These are phyloP conservation scores for Anticlea derivata DNA, from an alignment of 2,888 invertebrate genomes.

Conservation along the genomic window DNA sequence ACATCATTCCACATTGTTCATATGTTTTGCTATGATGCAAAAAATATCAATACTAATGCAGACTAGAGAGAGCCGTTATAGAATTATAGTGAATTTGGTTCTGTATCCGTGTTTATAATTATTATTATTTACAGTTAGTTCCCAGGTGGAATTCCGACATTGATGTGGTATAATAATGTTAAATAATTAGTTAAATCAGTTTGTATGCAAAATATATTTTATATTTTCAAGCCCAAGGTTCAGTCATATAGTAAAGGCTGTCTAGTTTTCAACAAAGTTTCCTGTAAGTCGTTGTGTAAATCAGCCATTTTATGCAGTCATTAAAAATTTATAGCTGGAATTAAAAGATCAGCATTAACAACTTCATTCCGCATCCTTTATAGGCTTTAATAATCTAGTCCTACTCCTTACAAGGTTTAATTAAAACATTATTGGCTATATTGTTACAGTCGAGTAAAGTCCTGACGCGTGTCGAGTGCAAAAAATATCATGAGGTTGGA, in stretches of 20 bases:
- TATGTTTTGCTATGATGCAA: constrained; percentile 79
- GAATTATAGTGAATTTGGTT: constrained; percentile 40
- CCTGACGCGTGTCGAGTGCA: constrained; percentile 44
- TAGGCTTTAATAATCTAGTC: constrained; percentile 21
- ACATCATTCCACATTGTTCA: constrained; percentile 78
- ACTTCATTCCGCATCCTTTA: constrained; percentile 26
- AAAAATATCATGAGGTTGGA: constrained; percentile 44
- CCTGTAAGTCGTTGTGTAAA: background rate
- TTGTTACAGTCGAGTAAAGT: constrained; percentile 36
- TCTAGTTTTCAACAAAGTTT: background rate
- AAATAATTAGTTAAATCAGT: no score
- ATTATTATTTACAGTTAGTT: background rate
- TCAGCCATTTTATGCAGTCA: constrained; percentile 8
- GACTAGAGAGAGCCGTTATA: constrained; percentile 39
- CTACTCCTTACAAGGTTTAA: constrained; percentile 24
- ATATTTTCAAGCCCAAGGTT: no score
- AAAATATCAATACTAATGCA: constrained; percentile 53
- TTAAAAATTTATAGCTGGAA: constrained; percentile 16
- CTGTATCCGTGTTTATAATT: constrained; percentile 36
- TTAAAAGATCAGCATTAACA: constrained; percentile 25
- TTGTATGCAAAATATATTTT: no score
- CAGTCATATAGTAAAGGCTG: no score
- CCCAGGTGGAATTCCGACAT: background rate
- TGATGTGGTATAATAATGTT: background rate
- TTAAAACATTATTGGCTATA: constrained; percentile 38